Percentiles rank a stretch among this genome's conserved stretches.
Conservation (phyloP, 2,113 vertebrate species). For the Chaenogobius annularis region DNA sequence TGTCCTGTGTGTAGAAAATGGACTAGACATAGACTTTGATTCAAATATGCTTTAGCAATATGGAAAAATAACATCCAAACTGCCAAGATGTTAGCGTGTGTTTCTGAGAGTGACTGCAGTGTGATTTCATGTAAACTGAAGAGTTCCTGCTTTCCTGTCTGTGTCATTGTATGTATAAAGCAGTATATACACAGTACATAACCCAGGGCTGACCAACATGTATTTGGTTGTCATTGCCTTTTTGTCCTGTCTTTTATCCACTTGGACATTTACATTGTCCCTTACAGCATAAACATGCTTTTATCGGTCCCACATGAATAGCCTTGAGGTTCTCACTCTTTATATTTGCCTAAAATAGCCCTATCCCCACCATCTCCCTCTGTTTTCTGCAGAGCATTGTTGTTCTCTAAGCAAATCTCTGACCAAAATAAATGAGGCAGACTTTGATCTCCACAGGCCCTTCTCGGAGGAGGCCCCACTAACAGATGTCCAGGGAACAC, state of each 20-base stretch:
- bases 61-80: not conserved
- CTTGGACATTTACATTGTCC: not conserved
- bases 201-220: slow-evolving; percentile 1
- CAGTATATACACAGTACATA: slow-evolving; percentile 22
- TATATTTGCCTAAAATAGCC: slow-evolving; percentile 43
- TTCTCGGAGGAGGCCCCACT: slow-evolving; percentile 42
- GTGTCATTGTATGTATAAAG: slow-evolving; percentile 28
- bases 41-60: not conserved
- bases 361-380: slow-evolving; percentile 14
- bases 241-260: not conserved
- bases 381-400: slow-evolving; percentile 18
- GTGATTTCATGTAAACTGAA: slow-evolving; percentile 49
- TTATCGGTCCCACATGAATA: not conserved
- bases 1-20: not conserved
- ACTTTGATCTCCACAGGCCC: slow-evolving; percentile 56
- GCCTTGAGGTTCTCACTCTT: slow-evolving; percentile 2
- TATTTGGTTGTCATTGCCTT: not conserved
- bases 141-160: slow-evolving; percentile 42
- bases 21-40: not conserved
- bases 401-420: slow-evolving; percentile 28
- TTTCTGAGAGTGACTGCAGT: slow-evolving; percentile 13
- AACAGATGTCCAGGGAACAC: slow-evolving; percentile 71
- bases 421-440: slow-evolving; percentile 57
- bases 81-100: not conserved
- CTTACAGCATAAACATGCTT: not conserved